A percentile compares a stretch with the other conserved stretches of the same genome.
Conservation (phyloP, 2,797 vertebrate species). For the Peromyscus attwateri region DNA sequence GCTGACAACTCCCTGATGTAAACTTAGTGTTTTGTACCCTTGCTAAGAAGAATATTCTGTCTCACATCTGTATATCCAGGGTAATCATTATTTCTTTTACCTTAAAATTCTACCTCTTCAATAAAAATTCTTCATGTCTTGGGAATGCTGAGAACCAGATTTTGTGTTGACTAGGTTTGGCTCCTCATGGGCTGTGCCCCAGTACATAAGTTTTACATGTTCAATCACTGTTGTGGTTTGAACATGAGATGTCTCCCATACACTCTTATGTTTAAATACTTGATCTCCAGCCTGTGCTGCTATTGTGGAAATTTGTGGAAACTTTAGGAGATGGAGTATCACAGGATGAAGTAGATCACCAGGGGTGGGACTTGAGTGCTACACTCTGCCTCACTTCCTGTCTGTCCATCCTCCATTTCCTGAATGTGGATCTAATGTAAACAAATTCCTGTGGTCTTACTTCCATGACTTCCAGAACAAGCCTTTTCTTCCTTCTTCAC, state of each 20-base stretch:
- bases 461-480: not conserved
- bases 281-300: not conserved
- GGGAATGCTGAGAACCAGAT: not conserved
- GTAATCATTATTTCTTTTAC: not conserved
- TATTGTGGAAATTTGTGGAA: not conserved
- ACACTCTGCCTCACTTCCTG: not conserved
- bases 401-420: not conserved
- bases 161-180: not conserved
- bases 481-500: not conserved
- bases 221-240: not conserved
- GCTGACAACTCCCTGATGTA: not conserved
- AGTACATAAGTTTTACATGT: not conserved
- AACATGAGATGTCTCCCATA: not conserved
- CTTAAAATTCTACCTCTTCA: constrained; percentile 32
- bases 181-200: not conserved
- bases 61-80: not conserved
- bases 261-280: not conserved
- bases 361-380: not conserved
- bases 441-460: not conserved
- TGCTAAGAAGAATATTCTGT: not conserved
- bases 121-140: not conserved
- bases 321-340: not conserved
- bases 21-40: not conserved
- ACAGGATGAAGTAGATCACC: not conserved
- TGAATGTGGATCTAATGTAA: not conserved